Evolutionary conservation across 2,888 invertebrate species (phyloP).

Genomic region (Muschampia plurimacula): DNA sequence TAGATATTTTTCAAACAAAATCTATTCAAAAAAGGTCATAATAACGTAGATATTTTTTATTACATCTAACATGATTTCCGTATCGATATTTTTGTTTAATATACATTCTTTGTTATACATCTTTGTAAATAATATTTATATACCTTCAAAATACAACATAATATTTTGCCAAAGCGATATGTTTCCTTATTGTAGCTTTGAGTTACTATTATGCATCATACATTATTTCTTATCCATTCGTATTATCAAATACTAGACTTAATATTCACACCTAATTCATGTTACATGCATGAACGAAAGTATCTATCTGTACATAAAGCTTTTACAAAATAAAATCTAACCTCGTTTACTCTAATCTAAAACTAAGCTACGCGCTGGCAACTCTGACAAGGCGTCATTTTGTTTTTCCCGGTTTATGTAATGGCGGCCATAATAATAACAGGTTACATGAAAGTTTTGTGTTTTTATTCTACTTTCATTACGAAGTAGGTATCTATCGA

Average conservation of each 20-base stretch:
- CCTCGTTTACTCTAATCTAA: conserved; percentile 66
- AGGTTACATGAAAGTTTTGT: background rate
- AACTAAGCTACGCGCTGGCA: conserved; percentile 77
- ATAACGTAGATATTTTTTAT: background rate
- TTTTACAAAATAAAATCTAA: conserved; percentile 82
- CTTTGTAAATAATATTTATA: conserved; percentile 63
- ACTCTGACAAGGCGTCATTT: conserved; percentile 70
- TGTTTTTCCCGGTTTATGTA: conserved; percentile 54
- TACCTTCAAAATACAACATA: conserved; percentile 52
- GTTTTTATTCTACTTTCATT: conserved; percentile 2
- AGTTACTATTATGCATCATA: conserved; percentile 66
- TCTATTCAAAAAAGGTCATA: background rate
- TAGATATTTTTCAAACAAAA: background rate
- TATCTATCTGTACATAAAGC: conserved; percentile 82
- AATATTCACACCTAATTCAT: conserved; percentile 77
- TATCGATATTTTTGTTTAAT: conserved; percentile 21
- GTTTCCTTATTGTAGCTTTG: conserved; percentile 83
- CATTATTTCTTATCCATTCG: conserved; percentile 64
- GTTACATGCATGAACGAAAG: conserved; percentile 73
- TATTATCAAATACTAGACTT: conserved; percentile 83
- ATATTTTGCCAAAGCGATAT: conserved; percentile 81
- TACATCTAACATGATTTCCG: conserved; percentile 6
- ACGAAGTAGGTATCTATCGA: conserved; percentile 12
- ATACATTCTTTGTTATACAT: conserved; percentile 39
- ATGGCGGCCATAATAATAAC: conserved; percentile 56